These are phyloP conservation scores for Thecocarcelia acutangulata DNA, from an alignment of 2,888 invertebrate species.

Conservation along the genomic window DNA sequence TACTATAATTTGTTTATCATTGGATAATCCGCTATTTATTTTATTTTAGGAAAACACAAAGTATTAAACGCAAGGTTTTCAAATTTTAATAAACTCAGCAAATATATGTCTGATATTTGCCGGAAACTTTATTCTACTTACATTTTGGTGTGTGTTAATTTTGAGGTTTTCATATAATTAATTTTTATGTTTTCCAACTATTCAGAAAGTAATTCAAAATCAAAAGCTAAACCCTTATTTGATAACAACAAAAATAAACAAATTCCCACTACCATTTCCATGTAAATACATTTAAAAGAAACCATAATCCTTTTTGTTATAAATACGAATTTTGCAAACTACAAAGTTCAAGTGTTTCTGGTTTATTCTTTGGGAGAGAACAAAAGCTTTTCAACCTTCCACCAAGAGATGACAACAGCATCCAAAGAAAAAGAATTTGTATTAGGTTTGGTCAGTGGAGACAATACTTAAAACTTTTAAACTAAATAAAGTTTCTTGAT, in stretches of 20 bases:
- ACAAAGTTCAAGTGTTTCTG: constrained; percentile 38
- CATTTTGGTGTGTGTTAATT: no score
- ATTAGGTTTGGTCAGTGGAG: constrained; percentile 50
- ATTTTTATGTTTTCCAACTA: neutral
- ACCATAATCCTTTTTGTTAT: neutral
- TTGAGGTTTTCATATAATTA: no score
- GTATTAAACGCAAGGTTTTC: no score
- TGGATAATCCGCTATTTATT: no score
- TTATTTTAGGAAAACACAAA: no score
- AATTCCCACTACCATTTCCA: no score
- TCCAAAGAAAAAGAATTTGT: constrained; percentile 12
- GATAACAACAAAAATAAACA: no score
- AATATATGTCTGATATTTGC: no score
- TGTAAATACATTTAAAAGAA: no score
- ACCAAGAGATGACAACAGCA: constrained; percentile 22
- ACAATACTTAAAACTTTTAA: constrained; percentile 52
- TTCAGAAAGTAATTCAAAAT: neutral
- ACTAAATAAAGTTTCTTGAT: constrained; percentile 30
- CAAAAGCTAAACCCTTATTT: neutral
- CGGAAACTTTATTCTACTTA: no score
- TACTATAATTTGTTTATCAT: no score
- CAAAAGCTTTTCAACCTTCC: constrained; percentile 37
- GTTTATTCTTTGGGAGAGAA: constrained; percentile 5
- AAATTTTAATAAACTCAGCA: no score
- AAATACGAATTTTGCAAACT: neutral